Base-by-base conservation (phyloP, 2,888 invertebrate genomes). In the Nasonia oneida region DNA sequence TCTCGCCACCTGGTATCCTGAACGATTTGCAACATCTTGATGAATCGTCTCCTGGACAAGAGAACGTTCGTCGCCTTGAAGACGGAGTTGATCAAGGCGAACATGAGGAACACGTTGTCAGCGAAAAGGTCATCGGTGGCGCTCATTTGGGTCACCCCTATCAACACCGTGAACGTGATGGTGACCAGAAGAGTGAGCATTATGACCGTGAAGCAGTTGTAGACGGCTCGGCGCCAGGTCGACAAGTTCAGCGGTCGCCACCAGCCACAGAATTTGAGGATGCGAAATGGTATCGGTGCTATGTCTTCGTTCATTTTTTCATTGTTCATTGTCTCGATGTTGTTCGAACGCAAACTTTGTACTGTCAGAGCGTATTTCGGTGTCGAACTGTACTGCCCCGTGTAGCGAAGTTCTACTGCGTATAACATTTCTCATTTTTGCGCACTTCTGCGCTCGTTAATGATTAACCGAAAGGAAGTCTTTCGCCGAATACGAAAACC, bases 41-140 rank as follows among this genome's bases (percentile, higher is more conserved):
- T 77, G 33, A 88, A 84, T 8, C 39, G 50, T 15, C 64, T n/a
- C 0, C 87, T 84, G 2, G 78, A 87, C 4, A 84, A 15, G 10
- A 87, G n/a, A 8, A 86, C 29, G 42, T 87, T 87, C 39, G 42
- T n/a, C 12, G 84, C 84, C 61, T 87, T 87, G 70, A 80, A 86
- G 14, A 29, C 14, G 10, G 87, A 80, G 14, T 87, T 87, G 73
- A 83, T 79, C 37, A 87, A n/a, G n/a, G 87, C 87, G 18, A 87
- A 86, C 87, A 86, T 86, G 12, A 87, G 74, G 76, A 87, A 87
- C 3, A 87, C 70, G 37, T 67, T 86, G 14, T 87, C 87, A 3
- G 86, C 84, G 23, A 86, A 86, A 2, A 61, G 15, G 14, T 86
- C 84, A 4, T 84, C 57, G 15, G 18, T 78, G 4, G 81, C 47